phyloP scores from a whole-genome alignment of 2,113 vertebrate genomes.

The Macrotus californicus region DNA sequence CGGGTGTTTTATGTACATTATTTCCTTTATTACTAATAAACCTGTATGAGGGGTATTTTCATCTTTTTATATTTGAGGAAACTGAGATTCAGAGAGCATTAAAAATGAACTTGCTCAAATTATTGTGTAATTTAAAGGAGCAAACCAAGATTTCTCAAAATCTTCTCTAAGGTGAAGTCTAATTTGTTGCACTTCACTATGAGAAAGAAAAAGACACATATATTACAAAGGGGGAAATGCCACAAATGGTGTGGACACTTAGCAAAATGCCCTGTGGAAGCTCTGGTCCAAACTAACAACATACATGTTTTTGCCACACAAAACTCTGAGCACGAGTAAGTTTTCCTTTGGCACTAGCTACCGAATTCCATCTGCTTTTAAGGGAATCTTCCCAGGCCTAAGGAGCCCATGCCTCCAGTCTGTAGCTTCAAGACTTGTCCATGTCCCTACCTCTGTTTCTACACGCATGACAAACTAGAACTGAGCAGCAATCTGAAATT shows the following conservation, averaged over 20 bases:
- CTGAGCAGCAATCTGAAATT: neutral
- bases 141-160: slow-evolving; percentile 22
- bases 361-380: neutral
- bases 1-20: neutral
- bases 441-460: neutral
- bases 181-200: slow-evolving; percentile 7
- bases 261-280: slow-evolving; percentile 7
- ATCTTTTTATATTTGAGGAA: slow-evolving; percentile 34
- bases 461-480: neutral
- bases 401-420: neutral
- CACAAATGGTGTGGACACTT: neutral
- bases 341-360: neutral
- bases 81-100: slow-evolving; percentile 1
- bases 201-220: neutral
- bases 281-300: neutral
- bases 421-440: neutral
- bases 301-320: neutral
- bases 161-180: slow-evolving; percentile 13
- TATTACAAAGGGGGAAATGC: neutral
- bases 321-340: neutral
- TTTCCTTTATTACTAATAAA: neutral
- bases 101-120: slow-evolving; percentile 24
- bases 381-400: neutral
- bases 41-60: neutral
- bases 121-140: neutral